Evolutionary conservation across 92 coral and sea anemone genomes (phyloP).

Genomic region (Phenganax subtilis): DNA sequence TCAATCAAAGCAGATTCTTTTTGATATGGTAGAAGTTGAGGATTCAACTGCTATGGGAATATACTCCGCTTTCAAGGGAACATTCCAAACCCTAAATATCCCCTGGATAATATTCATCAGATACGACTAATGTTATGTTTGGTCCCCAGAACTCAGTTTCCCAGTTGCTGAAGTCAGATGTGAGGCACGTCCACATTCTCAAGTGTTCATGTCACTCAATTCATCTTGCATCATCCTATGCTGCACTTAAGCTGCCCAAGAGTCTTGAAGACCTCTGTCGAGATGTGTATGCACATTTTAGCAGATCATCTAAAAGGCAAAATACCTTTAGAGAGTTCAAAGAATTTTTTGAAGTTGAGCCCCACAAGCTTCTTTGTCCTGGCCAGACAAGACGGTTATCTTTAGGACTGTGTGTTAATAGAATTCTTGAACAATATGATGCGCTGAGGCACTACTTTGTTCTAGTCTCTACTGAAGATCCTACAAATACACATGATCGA

Average conservation of each 20-base stretch:
- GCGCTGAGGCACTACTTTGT: not conserved
- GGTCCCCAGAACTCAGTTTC: not conserved
- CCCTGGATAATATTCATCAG: not conserved
- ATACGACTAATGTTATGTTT: not conserved
- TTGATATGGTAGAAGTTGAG: too few relatives aligned
- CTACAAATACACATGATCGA: not conserved
- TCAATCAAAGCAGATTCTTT: too few relatives aligned
- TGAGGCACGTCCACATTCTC: not conserved
- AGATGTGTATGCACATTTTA: not conserved
- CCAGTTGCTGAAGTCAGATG: not conserved
- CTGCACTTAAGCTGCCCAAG: not conserved
- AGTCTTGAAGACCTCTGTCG: conserved; percentile 7
- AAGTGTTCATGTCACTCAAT: not conserved
- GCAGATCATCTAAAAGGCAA: not conserved
- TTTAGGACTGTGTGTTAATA: not conserved
- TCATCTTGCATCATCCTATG: not conserved
- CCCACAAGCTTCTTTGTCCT: not conserved
- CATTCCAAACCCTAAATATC: too few relatives aligned
- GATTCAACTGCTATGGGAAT: too few relatives aligned
- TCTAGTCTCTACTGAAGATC: too few relatives aligned
- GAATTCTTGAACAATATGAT: not conserved
- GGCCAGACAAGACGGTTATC: not conserved
- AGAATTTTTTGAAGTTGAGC: not conserved
- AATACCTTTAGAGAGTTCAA: not conserved
- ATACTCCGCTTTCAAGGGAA: too few relatives aligned